These are phyloP conservation scores for Falco peregrinus DNA, from an alignment of 2,797 vertebrate genomes.

Conservation along the genomic window DNA sequence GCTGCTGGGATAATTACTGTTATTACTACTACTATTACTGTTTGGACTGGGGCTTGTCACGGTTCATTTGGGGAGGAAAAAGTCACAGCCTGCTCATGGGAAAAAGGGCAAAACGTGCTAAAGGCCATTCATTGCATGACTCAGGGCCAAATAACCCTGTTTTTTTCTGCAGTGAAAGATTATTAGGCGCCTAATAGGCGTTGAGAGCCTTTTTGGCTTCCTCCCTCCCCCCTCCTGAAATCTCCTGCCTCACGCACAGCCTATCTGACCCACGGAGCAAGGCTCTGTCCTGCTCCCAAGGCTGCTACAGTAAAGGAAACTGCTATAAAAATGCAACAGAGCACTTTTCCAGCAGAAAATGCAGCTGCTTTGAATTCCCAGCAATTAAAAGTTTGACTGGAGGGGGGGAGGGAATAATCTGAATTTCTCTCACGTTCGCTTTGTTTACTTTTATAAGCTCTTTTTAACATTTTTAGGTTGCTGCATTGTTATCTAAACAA, in stretches of 20 bases:
- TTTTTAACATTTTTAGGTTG: background rate
- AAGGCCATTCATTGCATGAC: background rate
- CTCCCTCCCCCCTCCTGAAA: background rate
- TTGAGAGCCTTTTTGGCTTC: background rate
- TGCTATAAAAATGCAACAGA: background rate
- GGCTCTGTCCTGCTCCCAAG: background rate
- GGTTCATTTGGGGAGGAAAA: slow-evolving; percentile 48
- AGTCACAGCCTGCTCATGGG: slow-evolving; percentile 53
- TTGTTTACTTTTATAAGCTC: slow-evolving; percentile 15
- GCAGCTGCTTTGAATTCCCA: background rate
- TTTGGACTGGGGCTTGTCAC: slow-evolving; percentile 51
- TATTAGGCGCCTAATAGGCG: background rate
- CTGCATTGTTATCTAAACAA: background rate
- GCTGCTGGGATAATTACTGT: slow-evolving; percentile 60
- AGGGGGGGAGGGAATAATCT: background rate
- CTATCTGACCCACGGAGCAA: background rate
- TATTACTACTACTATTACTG: slow-evolving; percentile 56
- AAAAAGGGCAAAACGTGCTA: slow-evolving; percentile 27
- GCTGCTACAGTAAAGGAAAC: background rate
- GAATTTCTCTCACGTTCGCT: background rate
- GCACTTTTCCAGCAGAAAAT: slow-evolving; percentile 15
- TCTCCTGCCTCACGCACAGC: background rate
- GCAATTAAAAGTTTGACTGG: slow-evolving; percentile 14
- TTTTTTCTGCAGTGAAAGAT: background rate
- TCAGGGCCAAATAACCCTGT: slow-evolving; percentile 18